Evolutionary conservation across 2,797 vertebrate species (phyloP).

Genomic region (Acipenser ruthenus): DNA sequence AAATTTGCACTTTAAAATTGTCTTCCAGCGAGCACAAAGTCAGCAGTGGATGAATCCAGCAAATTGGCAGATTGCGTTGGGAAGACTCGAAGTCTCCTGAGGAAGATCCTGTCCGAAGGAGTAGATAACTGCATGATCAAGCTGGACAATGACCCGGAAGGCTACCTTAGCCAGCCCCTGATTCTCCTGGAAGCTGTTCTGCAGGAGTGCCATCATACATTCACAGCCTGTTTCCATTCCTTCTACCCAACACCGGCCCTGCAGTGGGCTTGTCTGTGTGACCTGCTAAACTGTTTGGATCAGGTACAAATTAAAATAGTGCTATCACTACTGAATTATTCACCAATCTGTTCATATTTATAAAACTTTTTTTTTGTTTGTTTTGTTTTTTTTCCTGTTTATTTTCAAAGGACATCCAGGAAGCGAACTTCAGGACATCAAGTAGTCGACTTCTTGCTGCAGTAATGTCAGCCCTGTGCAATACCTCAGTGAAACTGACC

Average conservation of each 20-base stretch:
- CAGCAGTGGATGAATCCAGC: conserved; percentile 94
- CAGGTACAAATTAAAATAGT: conserved; percentile 58
- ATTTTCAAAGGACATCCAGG: conserved; percentile 80
- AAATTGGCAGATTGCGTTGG: conserved; percentile 96
- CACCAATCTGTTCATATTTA: neutral
- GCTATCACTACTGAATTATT: too few species aligned
- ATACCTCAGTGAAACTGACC: conserved; percentile 91
- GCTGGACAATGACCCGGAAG: conserved; percentile 93
- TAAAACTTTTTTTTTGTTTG: neutral
- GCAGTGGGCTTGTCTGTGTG: conserved; percentile 96
- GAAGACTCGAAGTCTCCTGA: conserved; percentile 91
- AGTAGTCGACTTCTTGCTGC: conserved; percentile 92
- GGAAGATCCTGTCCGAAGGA: conserved; percentile 95
- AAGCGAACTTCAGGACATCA: conserved; percentile 95
- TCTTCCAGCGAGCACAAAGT: conserved; percentile 81
- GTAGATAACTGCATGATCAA: conserved; percentile 95
- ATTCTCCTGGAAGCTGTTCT: conserved; percentile 91
- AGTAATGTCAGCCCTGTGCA: conserved; percentile 95
- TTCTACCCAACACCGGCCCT: conserved; percentile 95
- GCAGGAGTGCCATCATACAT: conserved; percentile 96
- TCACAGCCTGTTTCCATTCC: conserved; percentile 96
- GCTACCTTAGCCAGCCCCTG: conserved; percentile 89
- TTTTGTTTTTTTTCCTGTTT: conserved; percentile 8
- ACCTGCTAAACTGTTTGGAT: conserved; percentile 93
- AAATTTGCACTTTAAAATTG: conserved; percentile 11